These are phyloP conservation scores for Papilio dardanus DNA, from an alignment of 1,140 invertebrate species.

Conservation along the genomic window DNA sequence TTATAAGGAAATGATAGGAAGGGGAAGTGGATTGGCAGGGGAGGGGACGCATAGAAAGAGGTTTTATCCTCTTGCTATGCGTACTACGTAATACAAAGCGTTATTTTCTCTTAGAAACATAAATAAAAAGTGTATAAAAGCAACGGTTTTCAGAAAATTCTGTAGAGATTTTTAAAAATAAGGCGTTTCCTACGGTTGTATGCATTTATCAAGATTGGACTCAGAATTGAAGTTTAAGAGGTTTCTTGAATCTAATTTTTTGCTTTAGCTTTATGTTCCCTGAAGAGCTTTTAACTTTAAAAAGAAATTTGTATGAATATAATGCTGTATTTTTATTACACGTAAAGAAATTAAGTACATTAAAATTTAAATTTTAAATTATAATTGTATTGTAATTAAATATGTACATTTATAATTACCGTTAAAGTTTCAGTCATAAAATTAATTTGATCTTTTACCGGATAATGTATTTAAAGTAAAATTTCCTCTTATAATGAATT, in stretches of 20 bases:
- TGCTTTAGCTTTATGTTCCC: not conserved
- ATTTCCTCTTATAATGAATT: not conserved
- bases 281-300: not conserved
- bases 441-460: no score
- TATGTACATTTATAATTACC: no score
- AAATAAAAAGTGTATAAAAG: not conserved
- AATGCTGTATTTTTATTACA: not conserved
- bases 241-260: not conserved
- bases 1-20: no score
- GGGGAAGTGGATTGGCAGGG: no score
- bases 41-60: no score
- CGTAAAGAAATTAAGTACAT: no score
- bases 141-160: not conserved
- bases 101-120: not conserved
- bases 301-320: not conserved
- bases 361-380: no score
- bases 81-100: not conserved
- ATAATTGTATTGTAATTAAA: no score
- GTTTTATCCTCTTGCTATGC: no score
- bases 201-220: constrained; percentile 25
- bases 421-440: no score
- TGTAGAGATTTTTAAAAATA: not conserved
- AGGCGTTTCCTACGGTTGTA: not conserved
- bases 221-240: not conserved
- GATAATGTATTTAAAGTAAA: no score